Conservation (phyloP, 2,113 vertebrate genomes). For the Eretmochelys imbricata region DNA sequence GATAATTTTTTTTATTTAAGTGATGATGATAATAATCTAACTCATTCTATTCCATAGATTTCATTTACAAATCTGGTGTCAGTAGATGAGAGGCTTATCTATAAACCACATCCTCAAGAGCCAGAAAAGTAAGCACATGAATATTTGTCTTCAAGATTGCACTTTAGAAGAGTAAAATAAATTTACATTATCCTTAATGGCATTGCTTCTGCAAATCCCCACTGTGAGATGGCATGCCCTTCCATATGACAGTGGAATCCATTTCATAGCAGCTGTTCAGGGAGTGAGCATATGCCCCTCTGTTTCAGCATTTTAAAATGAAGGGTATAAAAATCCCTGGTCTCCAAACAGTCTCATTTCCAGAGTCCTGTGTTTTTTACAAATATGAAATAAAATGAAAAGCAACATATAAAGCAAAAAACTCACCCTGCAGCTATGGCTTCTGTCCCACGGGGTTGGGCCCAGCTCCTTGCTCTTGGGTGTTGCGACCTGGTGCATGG, state of each 20-base stretch:
- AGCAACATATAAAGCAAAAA: not conserved
- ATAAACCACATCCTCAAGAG: slow-evolving; percentile 94
- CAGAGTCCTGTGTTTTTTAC: not conserved
- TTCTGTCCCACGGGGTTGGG: not conserved
- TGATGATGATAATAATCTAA: not conserved
- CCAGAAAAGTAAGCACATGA: slow-evolving; percentile 87
- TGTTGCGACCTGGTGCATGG: not conserved
- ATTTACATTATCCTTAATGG: not conserved
- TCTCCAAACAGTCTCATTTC: not conserved
- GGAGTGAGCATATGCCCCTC: not conserved
- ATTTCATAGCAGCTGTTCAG: not conserved
- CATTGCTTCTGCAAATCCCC: not conserved
- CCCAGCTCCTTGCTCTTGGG: not conserved
- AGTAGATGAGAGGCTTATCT: slow-evolving; percentile 93
- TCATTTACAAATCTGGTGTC: slow-evolving; percentile 97
- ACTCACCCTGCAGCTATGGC: not conserved
- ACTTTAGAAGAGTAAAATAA: not conserved
- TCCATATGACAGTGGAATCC: not conserved
- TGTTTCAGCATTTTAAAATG: not conserved
- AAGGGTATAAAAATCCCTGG: not conserved
- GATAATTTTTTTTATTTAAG: not conserved
- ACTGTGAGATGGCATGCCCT: accelerated
- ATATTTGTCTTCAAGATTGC: not conserved
- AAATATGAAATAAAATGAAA: not conserved
- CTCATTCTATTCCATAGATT: slow-evolving; percentile 79